Percentiles rank a stretch among this genome's conserved stretches.
Conservation (phyloP, 1,140 invertebrate genomes). For the Drosophila leontia region DNA sequence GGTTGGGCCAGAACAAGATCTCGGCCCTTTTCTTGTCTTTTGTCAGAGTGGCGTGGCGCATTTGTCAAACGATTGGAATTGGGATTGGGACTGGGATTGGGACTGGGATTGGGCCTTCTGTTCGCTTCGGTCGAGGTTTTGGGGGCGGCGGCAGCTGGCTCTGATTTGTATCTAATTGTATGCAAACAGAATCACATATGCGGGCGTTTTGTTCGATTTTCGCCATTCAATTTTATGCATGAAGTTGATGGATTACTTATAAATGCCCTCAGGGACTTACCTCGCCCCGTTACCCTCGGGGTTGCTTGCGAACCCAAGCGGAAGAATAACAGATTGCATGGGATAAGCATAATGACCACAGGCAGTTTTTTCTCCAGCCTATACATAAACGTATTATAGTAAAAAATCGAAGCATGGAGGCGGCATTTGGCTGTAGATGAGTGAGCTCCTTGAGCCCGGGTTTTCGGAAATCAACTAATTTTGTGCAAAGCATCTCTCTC, state of each 20-base stretch:
- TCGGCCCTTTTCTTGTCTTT: conserved; percentile 76
- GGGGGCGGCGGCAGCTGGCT: conserved; percentile 61
- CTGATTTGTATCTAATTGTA: conserved; percentile 83
- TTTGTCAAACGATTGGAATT: conserved; percentile 70
- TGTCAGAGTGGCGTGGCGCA: conserved; percentile 65
- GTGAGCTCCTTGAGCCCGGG: not conserved
- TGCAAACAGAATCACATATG: conserved; percentile 73
- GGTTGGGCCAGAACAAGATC: conserved; percentile 43
- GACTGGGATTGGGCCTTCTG: conserved; percentile 14
- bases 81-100: conserved; percentile 39
- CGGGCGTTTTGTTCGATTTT: conserved; percentile 76
- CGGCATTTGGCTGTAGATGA: not conserved
- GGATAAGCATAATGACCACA: conserved; percentile 48
- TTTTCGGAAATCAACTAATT: not conserved
- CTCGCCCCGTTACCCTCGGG: conserved; percentile 1
- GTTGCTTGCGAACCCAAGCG: conserved; percentile 17
- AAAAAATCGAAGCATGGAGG: not conserved
- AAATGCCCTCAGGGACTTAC: conserved; percentile 42
- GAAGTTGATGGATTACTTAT: conserved; percentile 79
- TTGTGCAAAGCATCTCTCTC: not conserved
- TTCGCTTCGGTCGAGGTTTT: not conserved
- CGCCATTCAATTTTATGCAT: conserved; percentile 72
- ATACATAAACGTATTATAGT: not conserved
- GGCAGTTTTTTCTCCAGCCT: conserved; percentile 22
- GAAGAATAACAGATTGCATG: conserved; percentile 44